Evolutionary conservation across 2,888 invertebrate genomes (phyloP), one percentile per base, ranked within the genome.

Genomic region (Therioaphis trifolii): DNA sequence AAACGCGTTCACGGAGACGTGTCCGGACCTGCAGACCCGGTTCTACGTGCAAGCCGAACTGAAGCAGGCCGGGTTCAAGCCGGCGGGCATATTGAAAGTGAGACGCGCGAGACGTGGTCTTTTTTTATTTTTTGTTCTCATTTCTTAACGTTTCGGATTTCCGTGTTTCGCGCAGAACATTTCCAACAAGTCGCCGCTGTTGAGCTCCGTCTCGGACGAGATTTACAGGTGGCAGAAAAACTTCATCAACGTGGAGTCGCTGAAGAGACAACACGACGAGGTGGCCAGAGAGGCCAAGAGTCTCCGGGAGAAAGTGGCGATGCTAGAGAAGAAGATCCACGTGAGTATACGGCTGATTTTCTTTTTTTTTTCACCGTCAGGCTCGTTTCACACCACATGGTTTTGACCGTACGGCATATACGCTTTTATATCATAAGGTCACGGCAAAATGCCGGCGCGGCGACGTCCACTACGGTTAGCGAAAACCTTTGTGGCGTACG

Each of bases 1-100:
- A 80, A 97, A 97, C 88, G 93, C 94, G 0, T 92, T 97, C 86
- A 90, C 96, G 80, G 92, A 93, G 87, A 93, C 94, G 52, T 93
- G 96, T 0, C 93, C 93, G 0, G 91, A 92, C 58, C 91, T 93
- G 5, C 95, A 96, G 87, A 92, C 93, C 86, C 92, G 93, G 85
- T 90, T 96, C 14, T 96, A 96, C 88, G 92, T 96, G 77, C 96
- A 88, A 88, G 88, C 95, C 0, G 95, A 95, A 88, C 88, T 95
- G 85, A 94, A 93, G 87, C 94, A 95, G 88, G 95, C 95, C 79
- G 95, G 95, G 14, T 93, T 95, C 86, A 94, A 94, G 84, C 88
- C 90, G 4, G 87, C 88, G 27, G 89, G 89, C 35, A 87, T 91
- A 84, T 88, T 89, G 58, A 90, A 90, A 88, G 90, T 90, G 86